These are phyloP conservation scores for Scolopax rusticola DNA, from an alignment of 2,797 vertebrate genomes.

Conservation along the genomic window DNA sequence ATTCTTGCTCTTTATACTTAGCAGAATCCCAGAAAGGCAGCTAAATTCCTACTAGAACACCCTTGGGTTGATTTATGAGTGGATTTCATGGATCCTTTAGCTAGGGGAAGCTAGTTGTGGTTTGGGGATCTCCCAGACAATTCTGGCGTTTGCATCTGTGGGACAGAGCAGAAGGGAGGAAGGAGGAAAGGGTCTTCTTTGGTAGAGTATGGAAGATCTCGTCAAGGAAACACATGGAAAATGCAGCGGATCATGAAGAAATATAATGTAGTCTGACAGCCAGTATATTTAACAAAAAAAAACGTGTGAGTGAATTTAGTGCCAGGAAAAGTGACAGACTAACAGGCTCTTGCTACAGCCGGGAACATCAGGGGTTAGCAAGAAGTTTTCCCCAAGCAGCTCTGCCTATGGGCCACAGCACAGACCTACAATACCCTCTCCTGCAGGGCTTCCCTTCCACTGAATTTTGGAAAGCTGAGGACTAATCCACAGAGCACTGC, in stretches of 20 bases:
- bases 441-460: neutral
- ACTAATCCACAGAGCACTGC: neutral
- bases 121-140: neutral
- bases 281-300: constrained; percentile 28
- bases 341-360: neutral
- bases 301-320: neutral
- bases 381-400: neutral
- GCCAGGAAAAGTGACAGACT: constrained; percentile 53
- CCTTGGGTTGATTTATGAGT: neutral
- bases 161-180: neutral
- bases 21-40: neutral
- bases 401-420: neutral
- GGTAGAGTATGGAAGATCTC: neutral
- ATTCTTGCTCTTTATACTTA: neutral
- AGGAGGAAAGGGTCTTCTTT: neutral
- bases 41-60: neutral
- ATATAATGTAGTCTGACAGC: constrained; percentile 59
- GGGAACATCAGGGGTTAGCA: neutral
- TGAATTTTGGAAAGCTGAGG: neutral
- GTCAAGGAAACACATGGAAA: constrained; percentile 28
- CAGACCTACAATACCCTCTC: neutral
- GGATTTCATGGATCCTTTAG: neutral
- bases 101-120: neutral
- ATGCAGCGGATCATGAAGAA: constrained; percentile 58
- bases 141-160: neutral